Conservation (phyloP, 2,113 vertebrate genomes). For the Octodon degus region DNA sequence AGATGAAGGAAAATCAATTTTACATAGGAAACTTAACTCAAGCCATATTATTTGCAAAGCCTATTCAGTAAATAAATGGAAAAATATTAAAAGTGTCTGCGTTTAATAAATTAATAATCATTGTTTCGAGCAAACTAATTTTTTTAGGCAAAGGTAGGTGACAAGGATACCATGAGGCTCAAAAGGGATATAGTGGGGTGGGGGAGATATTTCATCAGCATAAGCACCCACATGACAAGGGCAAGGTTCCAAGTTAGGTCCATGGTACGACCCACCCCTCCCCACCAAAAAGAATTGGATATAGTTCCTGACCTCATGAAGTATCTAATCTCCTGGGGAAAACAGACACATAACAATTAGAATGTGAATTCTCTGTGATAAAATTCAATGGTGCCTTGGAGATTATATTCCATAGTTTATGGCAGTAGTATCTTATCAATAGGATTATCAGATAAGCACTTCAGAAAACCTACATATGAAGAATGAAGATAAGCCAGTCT, state of each 20-base stretch:
- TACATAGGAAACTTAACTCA: neutral
- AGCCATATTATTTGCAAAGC: neutral
- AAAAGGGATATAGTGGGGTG: neutral
- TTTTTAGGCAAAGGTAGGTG: neutral
- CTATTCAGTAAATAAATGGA: constrained; percentile 62
- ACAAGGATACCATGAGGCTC: neutral
- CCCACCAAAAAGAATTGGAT: neutral
- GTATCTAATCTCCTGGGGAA: neutral
- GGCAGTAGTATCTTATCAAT: neutral
- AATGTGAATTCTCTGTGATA: accelerated
- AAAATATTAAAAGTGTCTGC: neutral
- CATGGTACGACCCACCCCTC: too few species aligned
- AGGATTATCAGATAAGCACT: neutral
- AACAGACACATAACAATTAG: neutral
- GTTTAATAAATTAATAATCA: neutral
- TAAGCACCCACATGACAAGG: too few species aligned
- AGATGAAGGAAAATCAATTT: neutral
- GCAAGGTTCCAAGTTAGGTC: too few species aligned
- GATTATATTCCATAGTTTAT: neutral
- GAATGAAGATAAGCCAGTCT: neutral
- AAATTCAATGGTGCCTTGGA: neutral
- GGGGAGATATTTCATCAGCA: too few species aligned
- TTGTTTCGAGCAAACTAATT: neutral
- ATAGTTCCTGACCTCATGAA: neutral
- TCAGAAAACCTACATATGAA: neutral